Percentiles rank a stretch among this genome's conserved stretches.
phyloP scores from a whole-genome alignment of 2,888 invertebrate genomes.

The Synergus umbraculus region DNA sequence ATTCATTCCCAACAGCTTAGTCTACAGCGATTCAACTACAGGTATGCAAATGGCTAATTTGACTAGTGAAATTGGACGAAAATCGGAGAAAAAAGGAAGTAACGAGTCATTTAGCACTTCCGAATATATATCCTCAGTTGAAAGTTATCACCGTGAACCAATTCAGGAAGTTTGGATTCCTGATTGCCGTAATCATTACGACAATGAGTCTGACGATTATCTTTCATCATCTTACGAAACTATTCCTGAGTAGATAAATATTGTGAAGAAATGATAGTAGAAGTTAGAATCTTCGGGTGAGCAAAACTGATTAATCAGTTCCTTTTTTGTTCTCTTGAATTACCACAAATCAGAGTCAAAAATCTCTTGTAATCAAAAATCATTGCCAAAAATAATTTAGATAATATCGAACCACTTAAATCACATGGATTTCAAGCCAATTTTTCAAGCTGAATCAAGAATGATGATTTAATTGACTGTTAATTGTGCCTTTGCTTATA shows the following conservation, averaged over 20 bases:
- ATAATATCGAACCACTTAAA: neutral
- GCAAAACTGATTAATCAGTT: neutral
- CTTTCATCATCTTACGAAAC: constrained; percentile 21
- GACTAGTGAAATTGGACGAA: neutral
- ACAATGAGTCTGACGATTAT: neutral
- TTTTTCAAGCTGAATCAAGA: neutral
- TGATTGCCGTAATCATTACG: constrained; percentile 1
- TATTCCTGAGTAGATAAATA: neutral
- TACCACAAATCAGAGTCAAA: neutral
- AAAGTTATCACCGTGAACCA: constrained; percentile 27
- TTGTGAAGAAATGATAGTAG: neutral
- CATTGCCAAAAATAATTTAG: neutral
- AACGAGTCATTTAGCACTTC: neutral
- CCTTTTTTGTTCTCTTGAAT: neutral
- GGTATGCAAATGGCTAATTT: constrained; percentile 35
- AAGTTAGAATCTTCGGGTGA: neutral
- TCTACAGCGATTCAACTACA: constrained; percentile 22
- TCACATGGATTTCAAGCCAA: neutral
- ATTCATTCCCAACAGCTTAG: constrained; percentile 15
- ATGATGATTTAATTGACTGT: neutral
- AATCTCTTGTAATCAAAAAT: neutral
- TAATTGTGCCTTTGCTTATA: neutral
- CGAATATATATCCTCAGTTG: constrained; percentile 7
- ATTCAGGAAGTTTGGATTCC: constrained; percentile 27
- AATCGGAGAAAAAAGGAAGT: neutral